phyloP scores from a whole-genome alignment of 2,113 vertebrate species.

The Macrotis lagotis region DNA sequence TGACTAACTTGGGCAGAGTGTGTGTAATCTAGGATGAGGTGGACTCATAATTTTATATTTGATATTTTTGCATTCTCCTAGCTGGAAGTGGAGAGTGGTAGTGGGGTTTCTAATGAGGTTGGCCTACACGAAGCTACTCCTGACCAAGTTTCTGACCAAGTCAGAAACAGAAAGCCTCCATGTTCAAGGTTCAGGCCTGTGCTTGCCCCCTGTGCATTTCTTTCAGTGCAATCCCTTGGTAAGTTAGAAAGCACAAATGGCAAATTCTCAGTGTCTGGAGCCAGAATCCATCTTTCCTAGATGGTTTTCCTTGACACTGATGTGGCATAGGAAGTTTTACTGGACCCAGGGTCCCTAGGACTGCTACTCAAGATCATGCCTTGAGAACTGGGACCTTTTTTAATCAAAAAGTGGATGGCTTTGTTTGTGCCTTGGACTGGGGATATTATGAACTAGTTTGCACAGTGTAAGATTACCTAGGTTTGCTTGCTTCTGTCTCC shows the following conservation, averaged over 20 bases:
- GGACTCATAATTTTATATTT: background rate
- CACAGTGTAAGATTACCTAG: background rate
- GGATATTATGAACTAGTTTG: background rate
- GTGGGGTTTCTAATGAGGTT: background rate
- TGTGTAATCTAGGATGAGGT: rapidly evolving
- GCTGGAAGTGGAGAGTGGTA: background rate
- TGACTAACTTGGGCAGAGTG: background rate
- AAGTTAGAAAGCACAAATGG: background rate
- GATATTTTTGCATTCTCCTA: background rate
- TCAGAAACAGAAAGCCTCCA: too few relatives aligned
- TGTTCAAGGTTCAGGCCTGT: background rate
- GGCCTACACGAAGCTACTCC: background rate
- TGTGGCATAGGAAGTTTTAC: background rate
- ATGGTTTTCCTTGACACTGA: background rate
- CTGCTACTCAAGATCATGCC: background rate
- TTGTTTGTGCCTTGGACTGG: background rate
- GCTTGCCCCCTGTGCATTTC: background rate
- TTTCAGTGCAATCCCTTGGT: background rate
- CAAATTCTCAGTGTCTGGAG: background rate
- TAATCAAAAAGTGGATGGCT: background rate
- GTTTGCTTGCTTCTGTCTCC: background rate
- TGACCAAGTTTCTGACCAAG: background rate
- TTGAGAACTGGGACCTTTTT: too few relatives aligned
- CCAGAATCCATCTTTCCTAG: background rate
- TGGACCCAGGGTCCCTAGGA: background rate